Evolutionary conservation across 2,888 invertebrate genomes (phyloP), one percentile per base, ranked within the genome.

Genomic region (Philopedon plagiatum): DNA sequence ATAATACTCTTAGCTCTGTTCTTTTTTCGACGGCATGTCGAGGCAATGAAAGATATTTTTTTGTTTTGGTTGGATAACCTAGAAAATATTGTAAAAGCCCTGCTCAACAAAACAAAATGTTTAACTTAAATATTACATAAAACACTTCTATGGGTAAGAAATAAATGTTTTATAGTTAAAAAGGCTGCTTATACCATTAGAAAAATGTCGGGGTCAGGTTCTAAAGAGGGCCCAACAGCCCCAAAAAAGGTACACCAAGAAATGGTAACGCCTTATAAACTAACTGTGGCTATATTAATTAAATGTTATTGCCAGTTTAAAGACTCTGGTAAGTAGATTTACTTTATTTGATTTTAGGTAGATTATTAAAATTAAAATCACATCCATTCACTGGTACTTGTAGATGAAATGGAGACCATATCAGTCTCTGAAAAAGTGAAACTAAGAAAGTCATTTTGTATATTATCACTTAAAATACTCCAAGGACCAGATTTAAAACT

Each of bases 401-500:
- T 81, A 90, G 90, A 87, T 58, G 88, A 87, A 80, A 86, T 82
- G 69, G 79, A 78, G 57, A 68, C 81, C 58, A 76, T 83, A 29
- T 13, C 73, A n/a, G 39, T 23, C 3, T 37, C 57, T 39, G 66
- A 70, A 39, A 66, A 73, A 54, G 71, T 75, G 9, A 89, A 89
- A 81, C 89, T 91, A 75, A 88, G 93, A 67, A 91, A 93, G 78
- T 92, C 93, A 81, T 94, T 96, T 83, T 94, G 94, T 85, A 91
- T 94, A 84, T 87, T 93, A 5, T 89, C 94, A 29, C 86, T 96
- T 13, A 93, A 94, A 84, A 86, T 96, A 23, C 91, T 95, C 76
- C 94, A 94, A 90, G 92, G 92, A 77, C 93, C 94, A 18, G 94
- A 95, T 82, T 90, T 94, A 89, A 89, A 91, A 70, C 90, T 93